Conservation (phyloP, 2,888 invertebrate genomes). For the Seira ritae region DNA sequence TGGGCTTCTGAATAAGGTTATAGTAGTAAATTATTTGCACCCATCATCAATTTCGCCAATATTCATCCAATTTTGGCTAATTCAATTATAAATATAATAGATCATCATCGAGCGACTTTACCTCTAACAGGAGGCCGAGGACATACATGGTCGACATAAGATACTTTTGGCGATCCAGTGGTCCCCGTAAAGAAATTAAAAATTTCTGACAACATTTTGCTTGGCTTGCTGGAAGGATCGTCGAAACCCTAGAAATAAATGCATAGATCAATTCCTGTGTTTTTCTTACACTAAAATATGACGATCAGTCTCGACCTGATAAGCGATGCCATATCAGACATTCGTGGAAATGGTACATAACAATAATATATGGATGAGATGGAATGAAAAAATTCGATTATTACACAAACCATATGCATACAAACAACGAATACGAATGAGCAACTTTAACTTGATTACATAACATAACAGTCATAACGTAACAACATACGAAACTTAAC, state of each 20-base stretch:
- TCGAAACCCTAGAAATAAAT: conserved; percentile 17
- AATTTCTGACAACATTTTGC: conserved; percentile 58
- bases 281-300: too few relatives aligned
- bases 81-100: not conserved
- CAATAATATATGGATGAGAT: too few relatives aligned
- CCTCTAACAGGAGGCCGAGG: conserved; percentile 48
- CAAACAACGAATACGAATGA: too few relatives aligned
- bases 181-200: conserved; percentile 58
- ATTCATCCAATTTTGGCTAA: not conserved
- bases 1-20: conserved; percentile 40
- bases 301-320: too few relatives aligned
- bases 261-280: too few relatives aligned
- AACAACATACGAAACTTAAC: too few relatives aligned
- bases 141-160: conserved; percentile 49
- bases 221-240: not conserved
- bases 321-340: too few relatives aligned
- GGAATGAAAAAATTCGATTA: too few relatives aligned
- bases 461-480: too few relatives aligned
- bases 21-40: not conserved
- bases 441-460: too few relatives aligned
- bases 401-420: too few relatives aligned
- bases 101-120: not conserved
- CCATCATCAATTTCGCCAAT: not conserved
- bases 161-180: conserved; percentile 46
- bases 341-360: too few relatives aligned